These are phyloP conservation scores for Clarias magur DNA, from an alignment of 2,113 vertebrate species.

Conservation along the genomic window DNA sequence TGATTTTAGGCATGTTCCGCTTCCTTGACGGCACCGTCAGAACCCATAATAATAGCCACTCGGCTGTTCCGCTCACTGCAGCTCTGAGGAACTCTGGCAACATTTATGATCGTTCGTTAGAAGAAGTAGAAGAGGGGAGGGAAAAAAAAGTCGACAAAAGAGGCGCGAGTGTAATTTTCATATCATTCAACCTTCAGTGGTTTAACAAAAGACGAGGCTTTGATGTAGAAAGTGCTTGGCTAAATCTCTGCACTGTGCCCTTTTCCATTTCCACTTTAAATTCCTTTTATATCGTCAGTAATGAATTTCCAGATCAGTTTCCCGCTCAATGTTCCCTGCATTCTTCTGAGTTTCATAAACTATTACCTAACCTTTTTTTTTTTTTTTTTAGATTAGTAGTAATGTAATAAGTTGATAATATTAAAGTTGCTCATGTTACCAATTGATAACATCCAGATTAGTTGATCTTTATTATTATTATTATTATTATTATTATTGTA, in stretches of 20 bases:
- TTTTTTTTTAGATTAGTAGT: too few relatives aligned
- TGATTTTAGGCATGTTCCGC: conserved; percentile 3
- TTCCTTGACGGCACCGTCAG: neutral
- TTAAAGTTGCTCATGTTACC: neutral
- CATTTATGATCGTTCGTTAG: neutral
- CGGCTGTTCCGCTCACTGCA: neutral
- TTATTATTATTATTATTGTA: neutral
- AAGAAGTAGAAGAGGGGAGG: neutral
- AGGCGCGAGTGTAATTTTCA: conserved; percentile 26
- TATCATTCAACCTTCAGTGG: conserved; percentile 31
- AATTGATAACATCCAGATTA: neutral
- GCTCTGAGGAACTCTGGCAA: neutral
- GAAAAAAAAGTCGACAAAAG: neutral
- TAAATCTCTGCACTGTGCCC: neutral
- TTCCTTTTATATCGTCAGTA: neutral
- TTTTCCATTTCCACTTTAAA: neutral
- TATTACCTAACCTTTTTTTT: too few relatives aligned
- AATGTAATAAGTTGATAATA: neutral
- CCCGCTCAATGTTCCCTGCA: neutral
- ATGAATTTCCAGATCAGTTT: neutral
- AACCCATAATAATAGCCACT: neutral
- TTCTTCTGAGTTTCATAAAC: too few relatives aligned
- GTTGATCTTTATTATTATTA: neutral
- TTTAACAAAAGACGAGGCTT: conserved; percentile 40
- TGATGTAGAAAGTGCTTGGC: conserved; percentile 9